A percentile compares a stretch with the other conserved stretches of the same genome.
Conservation (phyloP, 2,888 invertebrate genomes). For the Aleiodes testaceus region DNA sequence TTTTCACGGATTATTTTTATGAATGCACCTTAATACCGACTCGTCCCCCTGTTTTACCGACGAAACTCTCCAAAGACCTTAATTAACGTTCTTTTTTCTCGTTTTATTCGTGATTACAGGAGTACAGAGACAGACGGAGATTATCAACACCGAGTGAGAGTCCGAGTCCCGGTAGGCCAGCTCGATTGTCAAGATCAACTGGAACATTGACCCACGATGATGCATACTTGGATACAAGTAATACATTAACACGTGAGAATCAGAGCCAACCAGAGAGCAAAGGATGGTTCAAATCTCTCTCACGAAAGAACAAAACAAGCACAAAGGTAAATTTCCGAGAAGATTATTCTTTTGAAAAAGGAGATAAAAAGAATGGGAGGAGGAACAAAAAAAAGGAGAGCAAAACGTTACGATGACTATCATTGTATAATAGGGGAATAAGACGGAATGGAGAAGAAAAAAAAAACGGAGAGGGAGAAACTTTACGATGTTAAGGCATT, state of each 20-base stretch:
- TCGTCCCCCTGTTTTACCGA: constrained; percentile 17
- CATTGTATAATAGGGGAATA: constrained; percentile 29
- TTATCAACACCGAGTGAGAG: constrained; percentile 85
- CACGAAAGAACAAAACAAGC: constrained; percentile 79
- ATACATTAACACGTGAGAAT: constrained; percentile 70
- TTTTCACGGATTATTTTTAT: constrained; percentile 6
- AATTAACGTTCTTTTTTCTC: constrained; percentile 21
- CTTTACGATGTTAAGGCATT: constrained; percentile 52
- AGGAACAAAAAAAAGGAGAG: neutral
- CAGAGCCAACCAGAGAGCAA: constrained; percentile 74
- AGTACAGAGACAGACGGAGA: constrained; percentile 82
- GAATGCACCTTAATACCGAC: constrained; percentile 13
- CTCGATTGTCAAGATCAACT: constrained; percentile 72
- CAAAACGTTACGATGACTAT: constrained; percentile 23
- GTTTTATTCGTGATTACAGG: constrained; percentile 72
- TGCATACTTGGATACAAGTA: constrained; percentile 72
- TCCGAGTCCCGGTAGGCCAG: constrained; percentile 78
- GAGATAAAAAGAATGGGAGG: neutral
- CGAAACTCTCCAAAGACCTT: constrained; percentile 21
- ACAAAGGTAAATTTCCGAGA: constrained; percentile 72
- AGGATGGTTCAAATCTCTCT: constrained; percentile 87
- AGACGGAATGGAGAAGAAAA: neutral
- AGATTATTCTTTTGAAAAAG: constrained; percentile 5
- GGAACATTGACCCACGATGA: constrained; percentile 69
- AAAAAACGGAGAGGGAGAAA: neutral